Evolutionary conservation across 2,113 vertebrate species (phyloP).

Genomic region (Ctenodactylus gundi): DNA sequence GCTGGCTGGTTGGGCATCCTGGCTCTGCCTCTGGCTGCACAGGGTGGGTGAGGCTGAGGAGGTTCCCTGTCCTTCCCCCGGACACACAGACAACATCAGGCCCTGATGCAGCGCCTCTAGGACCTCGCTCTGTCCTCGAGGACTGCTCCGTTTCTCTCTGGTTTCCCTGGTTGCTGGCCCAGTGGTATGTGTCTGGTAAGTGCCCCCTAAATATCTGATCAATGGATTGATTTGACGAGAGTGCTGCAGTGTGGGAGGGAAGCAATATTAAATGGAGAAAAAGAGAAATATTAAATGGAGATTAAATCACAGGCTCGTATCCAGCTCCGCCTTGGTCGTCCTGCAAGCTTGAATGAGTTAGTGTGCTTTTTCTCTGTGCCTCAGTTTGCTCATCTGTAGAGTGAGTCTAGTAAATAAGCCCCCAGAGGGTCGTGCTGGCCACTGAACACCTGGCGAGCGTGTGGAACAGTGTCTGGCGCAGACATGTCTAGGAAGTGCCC

Average conservation of each 20-base stretch:
- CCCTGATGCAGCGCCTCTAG: background rate
- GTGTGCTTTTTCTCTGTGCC: background rate
- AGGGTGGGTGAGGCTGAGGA: background rate
- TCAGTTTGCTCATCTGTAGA: background rate
- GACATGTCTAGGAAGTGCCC: background rate
- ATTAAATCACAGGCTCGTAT: background rate
- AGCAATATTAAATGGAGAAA: background rate
- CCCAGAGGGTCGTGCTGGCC: background rate
- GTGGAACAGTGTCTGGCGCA: background rate
- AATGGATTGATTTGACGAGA: background rate
- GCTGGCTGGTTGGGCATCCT: background rate
- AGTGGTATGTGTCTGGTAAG: background rate
- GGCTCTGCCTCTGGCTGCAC: background rate
- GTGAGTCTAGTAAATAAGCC: background rate
- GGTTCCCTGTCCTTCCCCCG: background rate
- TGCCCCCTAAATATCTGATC: background rate
- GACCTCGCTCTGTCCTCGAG: background rate
- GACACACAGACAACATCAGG: background rate
- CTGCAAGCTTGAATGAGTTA: background rate
- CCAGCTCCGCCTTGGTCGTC: background rate
- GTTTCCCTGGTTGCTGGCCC: background rate
- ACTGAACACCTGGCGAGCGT: rapidly evolving
- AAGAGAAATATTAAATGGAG: background rate
- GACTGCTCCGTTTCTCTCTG: background rate
- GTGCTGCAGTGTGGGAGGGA: background rate